Evolutionary conservation across 2,797 vertebrate species (phyloP).

Genomic region (Odontamblyopus rebecca): DNA sequence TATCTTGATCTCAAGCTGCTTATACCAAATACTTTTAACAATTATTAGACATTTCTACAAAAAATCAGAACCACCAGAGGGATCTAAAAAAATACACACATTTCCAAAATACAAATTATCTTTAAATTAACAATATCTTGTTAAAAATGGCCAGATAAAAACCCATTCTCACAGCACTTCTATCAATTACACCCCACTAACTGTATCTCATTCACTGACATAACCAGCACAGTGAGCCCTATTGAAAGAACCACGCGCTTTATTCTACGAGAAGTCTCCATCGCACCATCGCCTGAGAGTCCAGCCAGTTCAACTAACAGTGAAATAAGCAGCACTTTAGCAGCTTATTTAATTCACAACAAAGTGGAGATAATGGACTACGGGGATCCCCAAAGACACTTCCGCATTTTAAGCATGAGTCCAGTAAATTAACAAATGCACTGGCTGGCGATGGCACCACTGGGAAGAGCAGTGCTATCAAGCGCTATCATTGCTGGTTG

Average conservation of each 20-base stretch:
- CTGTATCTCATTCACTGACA: background rate
- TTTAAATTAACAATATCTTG: background rate
- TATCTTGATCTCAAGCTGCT: no score
- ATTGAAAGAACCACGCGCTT: slow-evolving; percentile 53
- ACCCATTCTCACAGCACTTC: slow-evolving; percentile 24
- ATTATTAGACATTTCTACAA: no score
- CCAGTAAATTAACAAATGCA: slow-evolving; percentile 83
- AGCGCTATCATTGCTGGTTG: slow-evolving; percentile 64
- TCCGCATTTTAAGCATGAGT: slow-evolving; percentile 77
- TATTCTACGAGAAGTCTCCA: slow-evolving; percentile 63
- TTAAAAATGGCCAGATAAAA: no score
- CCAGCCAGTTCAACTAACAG: slow-evolving; percentile 81
- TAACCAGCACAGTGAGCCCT: slow-evolving; percentile 34
- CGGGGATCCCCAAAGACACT: slow-evolving; percentile 75
- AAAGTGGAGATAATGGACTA: slow-evolving; percentile 85
- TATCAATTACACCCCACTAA: background rate
- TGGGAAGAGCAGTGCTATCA: slow-evolving; percentile 62
- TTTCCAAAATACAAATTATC: background rate
- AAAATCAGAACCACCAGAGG: background rate
- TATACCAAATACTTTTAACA: no score
- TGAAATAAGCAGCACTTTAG: slow-evolving; percentile 82
- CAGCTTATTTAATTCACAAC: slow-evolving; percentile 86
- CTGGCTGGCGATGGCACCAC: slow-evolving; percentile 63
- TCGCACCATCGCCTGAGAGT: slow-evolving; percentile 68
- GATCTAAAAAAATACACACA: background rate